Evolutionary conservation across 2,797 vertebrate species (phyloP).

Genomic region (Gymnodraco acuticeps): DNA sequence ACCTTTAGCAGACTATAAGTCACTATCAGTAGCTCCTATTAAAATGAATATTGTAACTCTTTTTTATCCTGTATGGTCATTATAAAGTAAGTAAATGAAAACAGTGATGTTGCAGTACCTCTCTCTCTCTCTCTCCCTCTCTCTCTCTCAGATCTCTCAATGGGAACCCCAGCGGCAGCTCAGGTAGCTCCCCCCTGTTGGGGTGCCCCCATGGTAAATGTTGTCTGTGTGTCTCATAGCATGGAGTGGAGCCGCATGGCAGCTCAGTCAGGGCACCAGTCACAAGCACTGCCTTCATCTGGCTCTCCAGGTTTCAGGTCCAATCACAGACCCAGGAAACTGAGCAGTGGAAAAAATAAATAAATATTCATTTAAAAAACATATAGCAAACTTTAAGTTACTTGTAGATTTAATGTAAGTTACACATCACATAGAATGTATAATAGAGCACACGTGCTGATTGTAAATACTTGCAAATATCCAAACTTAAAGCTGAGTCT

Average conservation of each 20-base stretch:
- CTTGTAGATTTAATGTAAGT: not conserved
- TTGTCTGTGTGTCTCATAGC: slow-evolving; percentile 84
- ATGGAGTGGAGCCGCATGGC: slow-evolving; percentile 85
- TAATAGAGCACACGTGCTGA: not conserved
- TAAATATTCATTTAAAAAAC: not conserved
- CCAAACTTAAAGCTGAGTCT: not conserved
- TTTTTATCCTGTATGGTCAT: not conserved
- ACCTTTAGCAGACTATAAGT: no score
- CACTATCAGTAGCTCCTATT: no score
- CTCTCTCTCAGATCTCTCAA: slow-evolving; percentile 86
- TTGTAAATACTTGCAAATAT: not conserved
- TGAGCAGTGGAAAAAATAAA: slow-evolving; percentile 13
- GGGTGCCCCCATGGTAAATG: slow-evolving; percentile 95
- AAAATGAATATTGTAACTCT: not conserved
- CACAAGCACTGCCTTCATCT: slow-evolving; percentile 63
- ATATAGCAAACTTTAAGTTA: not conserved
- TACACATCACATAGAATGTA: slow-evolving; percentile 1
- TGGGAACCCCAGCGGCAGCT: slow-evolving; percentile 91
- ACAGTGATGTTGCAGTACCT: slow-evolving; percentile 55
- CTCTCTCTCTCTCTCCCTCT: slow-evolving; percentile 34
- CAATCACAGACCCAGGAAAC: slow-evolving; percentile 26
- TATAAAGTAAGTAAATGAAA: slow-evolving; percentile 10
- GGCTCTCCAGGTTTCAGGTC: slow-evolving; percentile 66
- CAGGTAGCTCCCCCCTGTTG: slow-evolving; percentile 98
- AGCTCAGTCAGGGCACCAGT: slow-evolving; percentile 72